A percentile compares a stretch with the other conserved stretches of the same genome.
Conservation (phyloP, 1,140 invertebrate genomes). For the Drosophila asahinai region DNA sequence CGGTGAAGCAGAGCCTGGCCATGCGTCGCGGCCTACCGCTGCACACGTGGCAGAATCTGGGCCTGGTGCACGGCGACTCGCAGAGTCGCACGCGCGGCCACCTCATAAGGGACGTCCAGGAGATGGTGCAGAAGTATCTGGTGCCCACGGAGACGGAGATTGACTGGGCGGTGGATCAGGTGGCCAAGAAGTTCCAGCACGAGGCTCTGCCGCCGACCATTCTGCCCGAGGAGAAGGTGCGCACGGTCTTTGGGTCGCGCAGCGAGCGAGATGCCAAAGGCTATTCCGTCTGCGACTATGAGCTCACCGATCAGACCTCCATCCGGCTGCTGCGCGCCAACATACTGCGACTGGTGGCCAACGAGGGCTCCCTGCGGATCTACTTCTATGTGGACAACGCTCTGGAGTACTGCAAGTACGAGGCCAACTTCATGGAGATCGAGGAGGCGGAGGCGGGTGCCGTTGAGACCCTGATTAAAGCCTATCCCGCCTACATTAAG, state of each 20-base stretch:
- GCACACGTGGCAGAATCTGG: conserved; percentile 91
- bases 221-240: conserved; percentile 87
- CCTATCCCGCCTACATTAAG: conserved; percentile 91
- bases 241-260: conserved; percentile 90
- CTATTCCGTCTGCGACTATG: conserved; percentile 87
- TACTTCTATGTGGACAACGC: conserved; percentile 95
- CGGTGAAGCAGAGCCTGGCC: conserved; percentile 89
- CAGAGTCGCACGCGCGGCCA: conserved; percentile 85
- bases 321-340: conserved; percentile 90
- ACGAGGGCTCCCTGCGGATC: conserved; percentile 88
- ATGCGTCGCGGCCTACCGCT: conserved; percentile 93
- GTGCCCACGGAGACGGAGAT: conserved; percentile 88
- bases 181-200: conserved; percentile 93
- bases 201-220: conserved; percentile 95
- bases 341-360: conserved; percentile 89
- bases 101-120: conserved; percentile 88
- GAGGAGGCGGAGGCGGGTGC: conserved; percentile 88
- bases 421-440: conserved; percentile 92
- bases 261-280: conserved; percentile 89
- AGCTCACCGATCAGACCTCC: conserved; percentile 89
- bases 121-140: conserved; percentile 37
- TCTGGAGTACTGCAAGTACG: conserved; percentile 92
- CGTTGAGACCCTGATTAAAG: conserved; percentile 89
- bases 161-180: conserved; percentile 93
- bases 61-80: conserved; percentile 88